phyloP scores from a whole-genome alignment of 2,113 vertebrate genomes.

The Alexandromys fortis region DNA sequence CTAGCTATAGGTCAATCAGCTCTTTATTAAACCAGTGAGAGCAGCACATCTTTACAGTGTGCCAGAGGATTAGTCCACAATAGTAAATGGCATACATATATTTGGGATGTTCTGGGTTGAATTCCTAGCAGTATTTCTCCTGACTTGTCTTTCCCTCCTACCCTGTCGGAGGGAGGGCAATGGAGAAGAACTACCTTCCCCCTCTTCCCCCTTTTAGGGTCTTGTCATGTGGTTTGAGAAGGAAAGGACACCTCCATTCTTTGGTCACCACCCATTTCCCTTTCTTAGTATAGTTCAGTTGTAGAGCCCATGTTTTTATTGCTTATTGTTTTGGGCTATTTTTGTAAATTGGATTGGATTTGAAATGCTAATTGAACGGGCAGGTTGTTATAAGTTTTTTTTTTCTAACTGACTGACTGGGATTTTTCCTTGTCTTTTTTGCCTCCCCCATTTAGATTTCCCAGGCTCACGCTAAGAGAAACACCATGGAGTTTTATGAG shows the following conservation, averaged over 20 bases:
- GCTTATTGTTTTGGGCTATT: neutral
- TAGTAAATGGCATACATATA: neutral
- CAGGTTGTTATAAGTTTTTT: neutral
- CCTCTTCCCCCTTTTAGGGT: neutral
- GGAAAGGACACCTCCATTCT: neutral
- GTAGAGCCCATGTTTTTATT: constrained; percentile 7
- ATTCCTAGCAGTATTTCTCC: neutral
- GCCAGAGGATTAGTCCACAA: no score
- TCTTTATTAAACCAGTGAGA: no score
- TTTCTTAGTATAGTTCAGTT: constrained; percentile 33
- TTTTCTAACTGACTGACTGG: constrained; percentile 43
- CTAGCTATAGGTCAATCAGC: no score
- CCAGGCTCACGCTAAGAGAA: constrained; percentile 78
- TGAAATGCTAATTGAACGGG: constrained; percentile 37
- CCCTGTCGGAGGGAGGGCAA: neutral
- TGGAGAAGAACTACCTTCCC: neutral
- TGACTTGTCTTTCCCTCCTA: neutral
- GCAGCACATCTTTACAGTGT: no score
- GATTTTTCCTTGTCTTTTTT: neutral
- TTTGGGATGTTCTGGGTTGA: neutral
- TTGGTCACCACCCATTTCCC: neutral
- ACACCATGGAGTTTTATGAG: constrained; percentile 97
- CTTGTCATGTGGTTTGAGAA: constrained; percentile 55
- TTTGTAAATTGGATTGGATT: constrained; percentile 21
- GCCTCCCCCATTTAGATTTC: constrained; percentile 76